Evolutionary conservation across 2,113 vertebrate genomes (phyloP).

Genomic region (Pollachius pollachius): DNA sequence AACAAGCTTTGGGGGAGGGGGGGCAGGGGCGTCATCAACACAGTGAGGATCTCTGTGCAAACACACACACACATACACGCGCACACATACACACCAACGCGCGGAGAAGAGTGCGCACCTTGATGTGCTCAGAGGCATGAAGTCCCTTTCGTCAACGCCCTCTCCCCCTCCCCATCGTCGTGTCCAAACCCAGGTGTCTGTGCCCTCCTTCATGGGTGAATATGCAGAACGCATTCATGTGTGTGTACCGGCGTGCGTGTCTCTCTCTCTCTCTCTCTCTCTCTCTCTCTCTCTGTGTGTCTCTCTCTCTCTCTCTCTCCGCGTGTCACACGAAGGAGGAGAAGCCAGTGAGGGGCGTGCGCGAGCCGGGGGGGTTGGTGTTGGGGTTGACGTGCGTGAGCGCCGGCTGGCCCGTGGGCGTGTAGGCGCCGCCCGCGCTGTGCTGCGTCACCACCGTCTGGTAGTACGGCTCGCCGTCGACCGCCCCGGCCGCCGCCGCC

Average conservation of each 20-base stretch:
- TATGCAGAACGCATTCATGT: too few species aligned
- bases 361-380: slow-evolving; percentile 76
- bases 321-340: slow-evolving; percentile 92
- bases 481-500: slow-evolving; percentile 12
- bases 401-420: slow-evolving; percentile 81
- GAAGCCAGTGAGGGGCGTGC: slow-evolving; percentile 93
- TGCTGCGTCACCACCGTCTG: slow-evolving; percentile 94
- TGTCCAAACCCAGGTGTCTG: too few species aligned
- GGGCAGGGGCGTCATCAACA: slow-evolving; percentile 36
- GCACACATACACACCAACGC: too few species aligned
- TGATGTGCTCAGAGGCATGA: too few species aligned
- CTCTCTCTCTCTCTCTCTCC: slow-evolving; percentile 39
- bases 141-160: too few species aligned
- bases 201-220: too few species aligned
- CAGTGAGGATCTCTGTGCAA: slow-evolving; percentile 46
- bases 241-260: too few species aligned
- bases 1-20: slow-evolving; percentile 14
- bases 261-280: slow-evolving; percentile 8
- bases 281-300: slow-evolving; percentile 25
- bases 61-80: too few species aligned
- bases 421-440: slow-evolving; percentile 90
- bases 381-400: slow-evolving; percentile 61
- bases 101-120: too few species aligned
- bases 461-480: slow-evolving; percentile 82
- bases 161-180: background rate